Conservation (phyloP, 2,888 invertebrate genomes). For the Perdita meconis region DNA sequence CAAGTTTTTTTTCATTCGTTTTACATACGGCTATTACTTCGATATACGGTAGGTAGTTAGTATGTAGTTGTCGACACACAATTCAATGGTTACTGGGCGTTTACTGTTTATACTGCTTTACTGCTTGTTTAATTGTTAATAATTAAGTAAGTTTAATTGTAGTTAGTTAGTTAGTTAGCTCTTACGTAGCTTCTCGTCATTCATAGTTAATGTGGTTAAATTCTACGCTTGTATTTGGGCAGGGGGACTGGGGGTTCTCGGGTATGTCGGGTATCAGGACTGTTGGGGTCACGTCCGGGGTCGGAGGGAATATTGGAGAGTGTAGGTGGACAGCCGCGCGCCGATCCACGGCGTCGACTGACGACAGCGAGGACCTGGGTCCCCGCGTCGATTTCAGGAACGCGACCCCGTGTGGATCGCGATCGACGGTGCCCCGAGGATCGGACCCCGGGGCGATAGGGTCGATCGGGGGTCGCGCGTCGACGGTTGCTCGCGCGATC, state of each 20-base stretch:
- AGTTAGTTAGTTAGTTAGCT: slow-evolving; percentile 82
- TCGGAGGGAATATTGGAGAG: slow-evolving; percentile 48
- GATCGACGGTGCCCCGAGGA: slow-evolving; percentile 23
- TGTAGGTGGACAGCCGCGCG: slow-evolving; percentile 52
- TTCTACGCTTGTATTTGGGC: slow-evolving; percentile 80
- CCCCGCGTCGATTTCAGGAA: slow-evolving; percentile 25
- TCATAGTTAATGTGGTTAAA: slow-evolving; percentile 83
- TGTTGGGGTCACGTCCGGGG: slow-evolving; percentile 32
- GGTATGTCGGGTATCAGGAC: neutral
- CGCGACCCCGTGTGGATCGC: slow-evolving; percentile 5
- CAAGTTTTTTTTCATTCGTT: slow-evolving; percentile 82
- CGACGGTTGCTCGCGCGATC: slow-evolving; percentile 67
- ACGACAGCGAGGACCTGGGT: slow-evolving; percentile 40
- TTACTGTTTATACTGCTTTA: slow-evolving; percentile 84
- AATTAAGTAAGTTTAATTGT: slow-evolving; percentile 84
- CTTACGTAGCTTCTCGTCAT: slow-evolving; percentile 82
- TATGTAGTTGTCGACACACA: slow-evolving; percentile 85
- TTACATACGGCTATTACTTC: slow-evolving; percentile 84
- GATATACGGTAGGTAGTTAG: slow-evolving; percentile 84
- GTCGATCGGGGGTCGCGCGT: slow-evolving; percentile 50
- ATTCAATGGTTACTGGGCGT: slow-evolving; percentile 84
- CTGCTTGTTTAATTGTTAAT: slow-evolving; percentile 84
- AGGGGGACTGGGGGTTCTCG: slow-evolving; percentile 15
- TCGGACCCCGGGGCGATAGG: neutral
- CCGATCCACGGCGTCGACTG: slow-evolving; percentile 46